These are phyloP conservation scores for Ectropis crepuscularia DNA, from an alignment of 2,888 invertebrate species.

Conservation along the genomic window DNA sequence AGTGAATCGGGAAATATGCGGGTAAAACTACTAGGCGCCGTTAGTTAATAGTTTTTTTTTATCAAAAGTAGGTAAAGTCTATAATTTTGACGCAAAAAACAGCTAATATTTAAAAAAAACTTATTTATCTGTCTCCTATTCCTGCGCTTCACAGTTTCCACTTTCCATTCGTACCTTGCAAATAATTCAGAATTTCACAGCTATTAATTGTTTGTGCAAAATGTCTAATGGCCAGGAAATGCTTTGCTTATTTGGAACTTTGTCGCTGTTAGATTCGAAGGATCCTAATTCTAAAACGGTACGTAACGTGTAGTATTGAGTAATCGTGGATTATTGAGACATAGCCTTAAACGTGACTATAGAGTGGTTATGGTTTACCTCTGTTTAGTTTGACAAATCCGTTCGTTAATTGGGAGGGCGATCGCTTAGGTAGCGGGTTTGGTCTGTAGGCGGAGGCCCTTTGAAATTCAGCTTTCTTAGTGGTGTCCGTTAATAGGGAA, in stretches of 20 bases:
- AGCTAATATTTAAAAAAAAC: too few species aligned
- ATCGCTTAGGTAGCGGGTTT: slow-evolving; percentile 33
- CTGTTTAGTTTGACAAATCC: slow-evolving; percentile 64
- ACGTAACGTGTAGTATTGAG: neutral
- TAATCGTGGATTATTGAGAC: slow-evolving; percentile 15
- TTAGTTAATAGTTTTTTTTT: too few species aligned
- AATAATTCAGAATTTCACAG: slow-evolving; percentile 46
- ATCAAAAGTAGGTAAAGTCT: too few species aligned
- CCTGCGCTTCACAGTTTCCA: slow-evolving; percentile 17
- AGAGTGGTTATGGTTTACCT: slow-evolving; percentile 36
- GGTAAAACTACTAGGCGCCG: too few species aligned
- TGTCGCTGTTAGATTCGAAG: slow-evolving; percentile 10
- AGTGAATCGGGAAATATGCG: too few species aligned
- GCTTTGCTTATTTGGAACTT: neutral
- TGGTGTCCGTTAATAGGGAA: too few species aligned
- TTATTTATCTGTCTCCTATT: neutral
- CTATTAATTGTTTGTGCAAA: slow-evolving; percentile 54
- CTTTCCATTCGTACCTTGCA: slow-evolving; percentile 32
- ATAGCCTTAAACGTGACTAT: slow-evolving; percentile 1
- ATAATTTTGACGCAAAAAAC: too few species aligned
- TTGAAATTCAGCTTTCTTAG: neutral
- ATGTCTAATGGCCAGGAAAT: slow-evolving; percentile 43
- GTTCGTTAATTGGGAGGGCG: slow-evolving; percentile 54
- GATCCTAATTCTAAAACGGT: neutral
- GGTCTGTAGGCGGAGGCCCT: slow-evolving; percentile 7